Percentiles rank a stretch among this genome's conserved stretches.
phyloP scores from a whole-genome alignment of 2,888 invertebrate genomes.

The Monopis laevigella region DNA sequence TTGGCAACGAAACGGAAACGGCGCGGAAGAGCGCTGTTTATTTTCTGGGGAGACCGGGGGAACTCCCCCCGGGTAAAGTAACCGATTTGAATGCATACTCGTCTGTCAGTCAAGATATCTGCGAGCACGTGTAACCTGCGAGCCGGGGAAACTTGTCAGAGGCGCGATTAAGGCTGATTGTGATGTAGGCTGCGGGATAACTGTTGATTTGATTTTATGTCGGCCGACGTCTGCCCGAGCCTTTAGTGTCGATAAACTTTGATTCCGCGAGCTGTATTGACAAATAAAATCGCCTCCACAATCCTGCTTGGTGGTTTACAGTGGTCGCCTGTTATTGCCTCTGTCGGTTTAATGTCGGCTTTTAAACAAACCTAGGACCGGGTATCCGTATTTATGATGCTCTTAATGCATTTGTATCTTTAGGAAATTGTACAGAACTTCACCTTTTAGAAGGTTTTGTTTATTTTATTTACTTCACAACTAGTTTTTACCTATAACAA shows the following conservation, averaged over 20 bases:
- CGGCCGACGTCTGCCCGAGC: constrained; percentile 58
- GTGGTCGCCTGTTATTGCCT: neutral
- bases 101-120: constrained; percentile 77
- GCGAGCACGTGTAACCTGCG: constrained; percentile 16
- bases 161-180: constrained; percentile 65
- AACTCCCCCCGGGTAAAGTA: constrained; percentile 54
- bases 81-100: constrained; percentile 80
- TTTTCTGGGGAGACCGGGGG: constrained; percentile 5
- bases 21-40: constrained; percentile 14
- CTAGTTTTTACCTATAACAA: too few species aligned
- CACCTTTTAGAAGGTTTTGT: too few species aligned
- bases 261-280: constrained; percentile 55
- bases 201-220: constrained; percentile 68
- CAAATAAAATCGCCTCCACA: constrained; percentile 43
- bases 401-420: too few species aligned
- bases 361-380: too few species aligned
- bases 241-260: constrained; percentile 64
- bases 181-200: constrained; percentile 65
- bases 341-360: too few species aligned
- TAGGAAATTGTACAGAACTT: too few species aligned
- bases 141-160: constrained; percentile 47
- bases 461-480: too few species aligned
- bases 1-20: constrained; percentile 30
- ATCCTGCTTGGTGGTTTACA: constrained; percentile 3
- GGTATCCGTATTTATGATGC: too few species aligned